Evolutionary conservation across 2,797 vertebrate genomes (phyloP), one percentile per base, ranked within the genome.

Genomic region (Lophotriccus pileatus): DNA sequence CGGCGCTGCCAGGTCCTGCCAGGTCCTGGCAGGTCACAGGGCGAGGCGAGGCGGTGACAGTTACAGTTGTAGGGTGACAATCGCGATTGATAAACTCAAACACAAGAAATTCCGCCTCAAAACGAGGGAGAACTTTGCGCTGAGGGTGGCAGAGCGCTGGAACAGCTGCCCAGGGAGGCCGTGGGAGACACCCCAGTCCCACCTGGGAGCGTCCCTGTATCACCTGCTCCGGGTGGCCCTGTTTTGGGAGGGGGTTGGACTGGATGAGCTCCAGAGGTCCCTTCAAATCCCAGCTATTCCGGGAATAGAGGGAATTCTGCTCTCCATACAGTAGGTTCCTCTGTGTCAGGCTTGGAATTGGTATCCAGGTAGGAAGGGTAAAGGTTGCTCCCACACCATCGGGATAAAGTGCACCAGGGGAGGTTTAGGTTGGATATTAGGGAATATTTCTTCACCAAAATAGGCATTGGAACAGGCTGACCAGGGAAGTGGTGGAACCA

Each of bases 11-110:
- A 10, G 59, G 47, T 14, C 46, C 30, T 3, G 15, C n/a, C 53
- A 30, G 59, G 37, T 72, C 41, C 41, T n/a, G 41, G 2, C 17
- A 36, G 78, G 30, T 62, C 30, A 15, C 49, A 19, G 60, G 30
- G 19, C 22, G 6, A 14, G 34, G 52, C 4, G n/a, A 10, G 12
- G 18, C 34, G 8, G 13, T 7, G 34, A 1, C 4, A 8, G 6
- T 18, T 8, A 7, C 9, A 16, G 22, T 9, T 23, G 6, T 0
- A 3, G 3, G 27, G 4, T 43, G 36, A 20, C 10, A 6, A 1
- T 43, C 36, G 12, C 23, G 20, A 36, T 14, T 18, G 21, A 21
- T 10, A 10, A 76, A 21, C 2, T 21, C 10, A n/a, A 56, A 18
- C 56, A 7, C 20, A 1, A 37, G 7, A 41, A 32, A 12, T 47